Evolutionary conservation across 2,888 invertebrate species (phyloP).

Genomic region (Dugesia japonica): DNA sequence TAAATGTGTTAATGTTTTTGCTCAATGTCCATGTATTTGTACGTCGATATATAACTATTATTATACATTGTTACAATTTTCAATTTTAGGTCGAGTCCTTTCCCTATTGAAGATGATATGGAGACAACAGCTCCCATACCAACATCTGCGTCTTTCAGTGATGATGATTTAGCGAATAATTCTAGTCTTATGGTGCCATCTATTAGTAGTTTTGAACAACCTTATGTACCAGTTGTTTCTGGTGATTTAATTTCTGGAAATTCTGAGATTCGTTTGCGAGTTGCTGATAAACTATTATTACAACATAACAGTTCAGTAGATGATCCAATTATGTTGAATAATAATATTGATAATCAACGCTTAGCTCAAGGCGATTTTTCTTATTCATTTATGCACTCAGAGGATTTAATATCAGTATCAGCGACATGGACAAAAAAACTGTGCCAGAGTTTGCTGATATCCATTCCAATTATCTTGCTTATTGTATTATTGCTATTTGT

Average conservation of each 20-base stretch:
- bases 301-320: no score
- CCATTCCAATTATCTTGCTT: background rate
- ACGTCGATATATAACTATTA: no score
- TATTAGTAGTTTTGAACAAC: slow-evolving; percentile 6
- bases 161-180: slow-evolving; percentile 4
- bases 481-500: background rate
- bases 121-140: background rate
- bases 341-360: background rate
- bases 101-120: background rate
- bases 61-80: no score
- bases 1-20: no score
- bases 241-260: background rate
- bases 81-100: no score
- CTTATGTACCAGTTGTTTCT: background rate
- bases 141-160: slow-evolving; percentile 15
- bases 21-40: no score
- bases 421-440: background rate
- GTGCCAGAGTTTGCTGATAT: background rate
- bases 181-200: background rate
- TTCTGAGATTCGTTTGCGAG: background rate
- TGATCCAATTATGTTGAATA: background rate
- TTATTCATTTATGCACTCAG: background rate
- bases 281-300: background rate
- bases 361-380: background rate
- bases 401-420: background rate